Evolutionary conservation across 2,113 vertebrate genomes (phyloP), one percentile per base, ranked within the genome.

Genomic region (Zootoca vivipara): DNA sequence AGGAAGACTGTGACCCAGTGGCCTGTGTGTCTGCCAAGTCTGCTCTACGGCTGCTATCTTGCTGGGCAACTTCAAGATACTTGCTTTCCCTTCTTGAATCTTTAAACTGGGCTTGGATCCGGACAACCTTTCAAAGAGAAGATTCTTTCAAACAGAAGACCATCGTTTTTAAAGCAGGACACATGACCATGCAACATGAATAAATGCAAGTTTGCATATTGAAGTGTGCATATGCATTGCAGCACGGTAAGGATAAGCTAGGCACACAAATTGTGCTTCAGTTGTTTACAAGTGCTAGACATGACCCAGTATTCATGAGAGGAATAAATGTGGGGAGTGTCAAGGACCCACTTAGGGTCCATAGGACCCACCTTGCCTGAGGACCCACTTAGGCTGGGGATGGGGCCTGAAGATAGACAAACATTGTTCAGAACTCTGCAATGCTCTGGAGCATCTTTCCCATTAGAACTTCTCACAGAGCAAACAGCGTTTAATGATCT

Each of bases 401-500:
- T n/a, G 24, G 26, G 24, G 9, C 26, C 75, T 15, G 33, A 10
- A 78, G 18, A 24, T 8, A 72, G 13, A 26, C 38, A 46, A 15
- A 79, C 28, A 62, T 33, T 38, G 8, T 6, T 6, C 22, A 26
- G 9, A 64, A 26, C 22, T 38, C 22, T 82, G n/a, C 3, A 35
- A 7, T 38, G 26, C 38, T 40, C 35, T 75, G 73, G 38, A 42
- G 73, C 33, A 20, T 75, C 9, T 35, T 65, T 24, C 10, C 10
- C 22, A 4, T 26, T 65, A 35, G 28, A 58, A 74, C 5, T 74
- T 58, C 18, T 58, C 2, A 3, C 42, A 72, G 18, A 80, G 26
- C 35, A 56, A 72, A 58, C n/a, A 88, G 42, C 75, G 79, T 89
- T 90, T 77, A 86, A 90, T 89, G 89, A 84, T 90, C 7, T 28